These are phyloP conservation scores for Balearica regulorum DNA, from an alignment of 2,797 vertebrate species.

Conservation along the genomic window DNA sequence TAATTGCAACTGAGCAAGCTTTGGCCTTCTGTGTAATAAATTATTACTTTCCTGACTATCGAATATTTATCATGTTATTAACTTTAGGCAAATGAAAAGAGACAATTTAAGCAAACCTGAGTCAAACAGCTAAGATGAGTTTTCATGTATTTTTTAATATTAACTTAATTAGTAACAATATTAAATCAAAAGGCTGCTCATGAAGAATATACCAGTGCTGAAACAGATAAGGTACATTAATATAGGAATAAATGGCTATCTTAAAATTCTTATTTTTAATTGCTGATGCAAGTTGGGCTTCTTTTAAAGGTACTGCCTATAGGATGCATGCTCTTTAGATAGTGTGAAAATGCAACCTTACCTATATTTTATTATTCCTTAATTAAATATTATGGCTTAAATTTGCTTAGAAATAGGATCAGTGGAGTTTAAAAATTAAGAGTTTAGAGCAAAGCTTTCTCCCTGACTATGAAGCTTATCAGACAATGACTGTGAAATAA, in stretches of 20 bases:
- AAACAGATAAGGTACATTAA: neutral
- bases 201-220: neutral
- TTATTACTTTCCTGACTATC: neutral
- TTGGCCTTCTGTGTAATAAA: neutral
- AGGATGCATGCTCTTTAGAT: neutral
- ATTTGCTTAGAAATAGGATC: neutral
- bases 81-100: neutral
- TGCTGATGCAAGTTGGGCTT: neutral
- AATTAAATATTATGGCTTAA: neutral
- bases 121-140: neutral
- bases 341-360: neutral
- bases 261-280: neutral
- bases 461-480: neutral
- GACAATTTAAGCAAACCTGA: neutral
- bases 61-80: neutral
- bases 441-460: neutral
- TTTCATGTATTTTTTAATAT: neutral
- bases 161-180: neutral
- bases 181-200: neutral
- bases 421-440: neutral
- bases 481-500: neutral
- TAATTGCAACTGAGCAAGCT: neutral
- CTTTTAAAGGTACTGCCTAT: neutral
- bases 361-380: neutral
- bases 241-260: neutral